Evolutionary conservation across 2,113 vertebrate genomes (phyloP).

Genomic region (Toxotes chatareus): DNA sequence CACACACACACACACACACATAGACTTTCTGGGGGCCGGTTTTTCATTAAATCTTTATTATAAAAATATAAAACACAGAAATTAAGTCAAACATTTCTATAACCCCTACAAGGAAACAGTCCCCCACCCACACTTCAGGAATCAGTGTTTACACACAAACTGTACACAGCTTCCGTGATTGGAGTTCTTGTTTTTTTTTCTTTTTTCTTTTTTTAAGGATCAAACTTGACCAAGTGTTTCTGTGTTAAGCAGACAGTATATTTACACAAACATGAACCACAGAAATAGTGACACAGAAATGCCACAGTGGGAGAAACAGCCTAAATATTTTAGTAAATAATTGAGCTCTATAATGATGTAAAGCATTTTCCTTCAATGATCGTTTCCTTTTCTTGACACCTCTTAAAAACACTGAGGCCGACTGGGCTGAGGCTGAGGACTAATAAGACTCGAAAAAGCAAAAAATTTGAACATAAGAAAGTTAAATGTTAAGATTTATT

Average conservation of each 20-base stretch:
- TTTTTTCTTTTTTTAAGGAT: constrained; percentile 42
- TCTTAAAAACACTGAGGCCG: neutral
- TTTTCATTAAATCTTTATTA: constrained; percentile 88
- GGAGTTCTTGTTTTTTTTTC: neutral
- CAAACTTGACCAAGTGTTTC: constrained; percentile 66
- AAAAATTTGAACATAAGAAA: neutral
- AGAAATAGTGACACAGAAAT: constrained; percentile 69
- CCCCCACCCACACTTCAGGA: constrained; percentile 61
- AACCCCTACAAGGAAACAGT: constrained; percentile 72
- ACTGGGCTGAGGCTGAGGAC: neutral
- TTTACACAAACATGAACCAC: constrained; percentile 79
- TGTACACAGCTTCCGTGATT: constrained; percentile 70
- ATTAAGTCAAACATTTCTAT: constrained; percentile 85
- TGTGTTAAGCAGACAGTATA: constrained; percentile 78
- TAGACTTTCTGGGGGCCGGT: neutral
- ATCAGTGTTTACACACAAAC: constrained; percentile 73
- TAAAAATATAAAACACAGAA: constrained; percentile 90
- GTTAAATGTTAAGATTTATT: neutral
- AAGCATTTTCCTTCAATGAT: neutral
- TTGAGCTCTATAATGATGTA: neutral
- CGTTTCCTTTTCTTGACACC: neutral
- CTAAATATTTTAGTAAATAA: neutral
- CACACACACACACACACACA: neutral
- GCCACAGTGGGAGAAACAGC: constrained; percentile 51
- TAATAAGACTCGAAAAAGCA: neutral